These are phyloP conservation scores for Dendrophyllia cribrosa DNA, from an alignment of 64 coral and sea anemone genomes.

Conservation along the genomic window DNA sequence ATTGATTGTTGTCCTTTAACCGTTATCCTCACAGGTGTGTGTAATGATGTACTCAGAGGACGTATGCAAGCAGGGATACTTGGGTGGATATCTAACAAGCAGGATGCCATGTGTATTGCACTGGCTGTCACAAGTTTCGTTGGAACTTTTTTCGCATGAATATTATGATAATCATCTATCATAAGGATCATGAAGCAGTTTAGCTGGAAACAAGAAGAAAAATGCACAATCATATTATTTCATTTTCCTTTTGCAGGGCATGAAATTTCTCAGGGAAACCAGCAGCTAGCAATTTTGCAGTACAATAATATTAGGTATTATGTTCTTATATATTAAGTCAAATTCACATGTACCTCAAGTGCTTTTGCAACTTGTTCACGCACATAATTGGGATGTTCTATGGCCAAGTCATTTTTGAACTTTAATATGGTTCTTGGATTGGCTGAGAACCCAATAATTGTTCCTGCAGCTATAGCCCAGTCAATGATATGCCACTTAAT, in stretches of 20 bases:
- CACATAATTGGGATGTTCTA: constrained; percentile 23
- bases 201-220: too few relatives aligned
- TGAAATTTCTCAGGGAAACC: not conserved
- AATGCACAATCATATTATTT: too few relatives aligned
- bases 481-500: constrained; percentile 8
- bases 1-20: constrained; percentile 12
- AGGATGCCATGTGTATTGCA: constrained; percentile 67
- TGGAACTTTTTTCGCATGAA: constrained; percentile 49
- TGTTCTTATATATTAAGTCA: not conserved
- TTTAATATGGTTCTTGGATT: constrained; percentile 23
- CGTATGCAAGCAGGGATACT: constrained; percentile 18
- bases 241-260: not conserved
- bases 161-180: constrained; percentile 59
- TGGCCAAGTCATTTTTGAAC: constrained; percentile 26
- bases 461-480: constrained; percentile 24
- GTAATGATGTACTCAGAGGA: not conserved
- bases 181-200: constrained; percentile 42
- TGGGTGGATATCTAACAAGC: constrained; percentile 58
- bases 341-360: not conserved
- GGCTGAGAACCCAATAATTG: constrained; percentile 27
- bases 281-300: not conserved
- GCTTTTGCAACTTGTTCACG: constrained; percentile 44
- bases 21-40: constrained; percentile 25
- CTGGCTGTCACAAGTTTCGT: constrained; percentile 17
- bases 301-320: constrained; percentile 16